Conservation (phyloP, 1,140 invertebrate genomes). For the Procambarus virginalis region DNA sequence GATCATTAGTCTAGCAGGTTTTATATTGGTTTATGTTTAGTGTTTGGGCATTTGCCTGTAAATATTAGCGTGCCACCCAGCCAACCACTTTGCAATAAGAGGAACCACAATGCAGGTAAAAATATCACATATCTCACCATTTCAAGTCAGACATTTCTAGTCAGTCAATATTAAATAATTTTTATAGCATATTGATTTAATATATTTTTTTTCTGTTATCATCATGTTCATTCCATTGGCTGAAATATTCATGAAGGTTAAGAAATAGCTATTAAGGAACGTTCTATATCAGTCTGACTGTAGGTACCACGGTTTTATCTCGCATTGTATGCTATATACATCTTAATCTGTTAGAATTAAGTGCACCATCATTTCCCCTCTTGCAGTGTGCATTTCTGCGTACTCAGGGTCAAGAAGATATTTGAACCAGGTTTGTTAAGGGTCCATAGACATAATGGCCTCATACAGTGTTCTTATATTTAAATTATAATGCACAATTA, state of each 20-base stretch:
- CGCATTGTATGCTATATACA: neutral
- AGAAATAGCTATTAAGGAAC: neutral
- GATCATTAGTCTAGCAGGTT: neutral
- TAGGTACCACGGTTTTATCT: neutral
- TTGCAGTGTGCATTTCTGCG: neutral
- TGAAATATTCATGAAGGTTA: constrained; percentile 6
- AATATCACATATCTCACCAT: constrained; percentile 1
- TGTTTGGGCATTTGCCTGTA: neutral
- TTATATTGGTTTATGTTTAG: neutral
- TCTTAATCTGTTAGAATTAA: constrained; percentile 2
- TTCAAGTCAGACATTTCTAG: constrained; percentile 1
- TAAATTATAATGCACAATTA: neutral
- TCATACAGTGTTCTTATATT: neutral
- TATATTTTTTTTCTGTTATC: neutral
- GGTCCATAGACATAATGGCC: neutral
- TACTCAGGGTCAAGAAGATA: neutral
- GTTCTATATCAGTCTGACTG: neutral
- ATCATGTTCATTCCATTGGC: constrained; percentile 12
- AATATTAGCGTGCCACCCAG: neutral
- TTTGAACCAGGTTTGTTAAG: neutral
- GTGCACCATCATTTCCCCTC: neutral
- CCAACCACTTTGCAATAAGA: neutral
- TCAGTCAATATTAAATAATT: constrained; percentile 3
- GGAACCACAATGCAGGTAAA: neutral
- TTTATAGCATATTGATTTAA: neutral